phyloP scores from a whole-genome alignment of 2,888 invertebrate species.

The Hemaris fuciformis region DNA sequence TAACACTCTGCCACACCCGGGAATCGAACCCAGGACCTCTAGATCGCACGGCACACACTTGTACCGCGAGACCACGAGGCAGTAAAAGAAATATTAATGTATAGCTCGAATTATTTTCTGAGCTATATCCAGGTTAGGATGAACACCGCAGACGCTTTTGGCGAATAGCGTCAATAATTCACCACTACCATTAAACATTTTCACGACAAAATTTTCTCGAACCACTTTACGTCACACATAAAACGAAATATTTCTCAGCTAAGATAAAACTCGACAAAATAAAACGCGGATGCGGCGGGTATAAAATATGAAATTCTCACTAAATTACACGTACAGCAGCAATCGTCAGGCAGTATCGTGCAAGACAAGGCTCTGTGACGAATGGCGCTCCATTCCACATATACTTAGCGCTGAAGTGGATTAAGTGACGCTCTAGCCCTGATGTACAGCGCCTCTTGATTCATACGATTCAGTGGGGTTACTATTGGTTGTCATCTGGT shows the following conservation, averaged over 20 bases:
- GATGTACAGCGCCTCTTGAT: conserved; percentile 12
- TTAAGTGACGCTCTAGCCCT: conserved; percentile 12
- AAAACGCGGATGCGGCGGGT: conserved; percentile 12
- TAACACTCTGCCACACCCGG: no score
- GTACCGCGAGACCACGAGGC: no score
- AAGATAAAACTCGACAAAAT: conserved; percentile 10
- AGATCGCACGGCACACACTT: no score
- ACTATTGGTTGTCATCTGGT: conserved; percentile 1
- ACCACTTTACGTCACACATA: conserved; percentile 2
- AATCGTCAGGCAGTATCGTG: conserved; percentile 16
- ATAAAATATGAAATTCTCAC: conserved; percentile 16
- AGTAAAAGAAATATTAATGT: no score
- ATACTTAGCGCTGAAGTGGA: conserved; percentile 40
- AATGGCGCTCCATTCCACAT: conserved; percentile 67
- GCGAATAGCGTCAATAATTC: not conserved
- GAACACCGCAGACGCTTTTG: not conserved
- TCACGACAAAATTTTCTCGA: not conserved
- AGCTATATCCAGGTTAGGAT: not conserved
- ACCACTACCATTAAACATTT: conserved; percentile 7
- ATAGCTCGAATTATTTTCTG: no score
- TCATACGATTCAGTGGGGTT: not conserved
- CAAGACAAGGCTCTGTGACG: conserved; percentile 45
- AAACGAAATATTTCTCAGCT: conserved; percentile 3
- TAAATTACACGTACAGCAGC: conserved; percentile 18
- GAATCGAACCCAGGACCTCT: no score